Percentiles rank a stretch among this genome's conserved stretches.
phyloP scores from a whole-genome alignment of 2,888 invertebrate genomes.

The Ecliptopera silaceata region DNA sequence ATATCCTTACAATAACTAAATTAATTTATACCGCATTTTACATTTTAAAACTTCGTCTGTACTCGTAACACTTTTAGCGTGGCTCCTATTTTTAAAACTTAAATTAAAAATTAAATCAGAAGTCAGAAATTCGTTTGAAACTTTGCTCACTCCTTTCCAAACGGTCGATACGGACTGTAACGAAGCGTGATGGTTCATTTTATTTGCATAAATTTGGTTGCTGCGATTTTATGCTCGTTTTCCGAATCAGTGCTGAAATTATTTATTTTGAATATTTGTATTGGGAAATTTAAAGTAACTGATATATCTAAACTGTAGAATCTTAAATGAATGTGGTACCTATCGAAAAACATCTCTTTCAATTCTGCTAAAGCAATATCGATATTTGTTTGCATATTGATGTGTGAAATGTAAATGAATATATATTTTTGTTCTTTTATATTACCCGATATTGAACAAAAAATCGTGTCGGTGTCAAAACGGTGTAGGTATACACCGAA shows the following conservation, averaged over 20 bases:
- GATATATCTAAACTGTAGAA: no score
- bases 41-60: not conserved
- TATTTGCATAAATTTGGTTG: slow-evolving; percentile 77
- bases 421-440: no score
- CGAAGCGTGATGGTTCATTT: slow-evolving; percentile 74
- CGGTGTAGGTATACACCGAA: no score
- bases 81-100: not conserved
- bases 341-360: no score
- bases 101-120: slow-evolving; percentile 54
- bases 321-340: no score
- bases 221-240: slow-evolving; percentile 60
- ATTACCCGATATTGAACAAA: no score
- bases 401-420: no score
- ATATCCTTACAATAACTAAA: not conserved
- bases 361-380: no score
- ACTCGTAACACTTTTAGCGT: not conserved
- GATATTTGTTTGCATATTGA: no score
- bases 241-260: slow-evolving; percentile 33
- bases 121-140: slow-evolving; percentile 58
- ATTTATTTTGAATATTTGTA: slow-evolving; percentile 27
- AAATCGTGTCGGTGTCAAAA: no score
- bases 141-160: slow-evolving; percentile 66
- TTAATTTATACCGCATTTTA: not conserved
- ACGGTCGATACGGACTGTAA: slow-evolving; percentile 64
- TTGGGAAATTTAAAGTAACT: not conserved